A percentile compares a stretch with the other conserved stretches of the same genome.
phyloP scores from a whole-genome alignment of 2,797 vertebrate species.

The Percopsis omiscomaycus region DNA sequence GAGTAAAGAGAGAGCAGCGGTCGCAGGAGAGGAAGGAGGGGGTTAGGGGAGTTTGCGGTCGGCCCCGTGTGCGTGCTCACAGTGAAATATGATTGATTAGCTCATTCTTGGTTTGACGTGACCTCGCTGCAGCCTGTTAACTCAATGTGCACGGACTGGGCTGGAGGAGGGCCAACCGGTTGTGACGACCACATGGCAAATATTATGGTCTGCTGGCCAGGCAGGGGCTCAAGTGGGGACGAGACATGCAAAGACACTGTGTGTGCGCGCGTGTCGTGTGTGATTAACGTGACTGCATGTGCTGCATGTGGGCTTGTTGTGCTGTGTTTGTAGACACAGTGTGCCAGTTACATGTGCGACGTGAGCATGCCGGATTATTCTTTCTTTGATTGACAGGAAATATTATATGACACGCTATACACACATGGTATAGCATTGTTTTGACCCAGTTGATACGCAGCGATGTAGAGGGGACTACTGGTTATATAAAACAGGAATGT shows the following conservation, averaged over 20 bases:
- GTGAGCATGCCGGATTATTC: conserved; percentile 30
- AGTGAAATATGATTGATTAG: conserved; percentile 79
- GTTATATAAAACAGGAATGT: conserved; percentile 2
- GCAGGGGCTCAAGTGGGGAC: conserved; percentile 40
- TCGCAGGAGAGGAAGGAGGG: conserved; percentile 44
- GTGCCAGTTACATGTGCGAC: conserved; percentile 20
- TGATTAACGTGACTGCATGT: conserved; percentile 17
- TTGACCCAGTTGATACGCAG: conserved; percentile 43
- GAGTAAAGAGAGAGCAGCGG: conserved; percentile 51
- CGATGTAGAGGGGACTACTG: conserved; percentile 25
- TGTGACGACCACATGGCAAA: conserved; percentile 71
- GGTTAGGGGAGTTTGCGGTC: conserved; percentile 46
- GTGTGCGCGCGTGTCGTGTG: not conserved
- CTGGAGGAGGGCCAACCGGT: conserved; percentile 61
- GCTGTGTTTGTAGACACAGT: not conserved
- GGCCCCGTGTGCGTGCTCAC: conserved; percentile 65
- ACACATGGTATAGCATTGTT: conserved; percentile 54
- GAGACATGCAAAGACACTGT: conserved; percentile 50
- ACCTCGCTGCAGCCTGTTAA: conserved; percentile 71
- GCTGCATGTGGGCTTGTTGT: not conserved
- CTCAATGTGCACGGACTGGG: conserved; percentile 59
- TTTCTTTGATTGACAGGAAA: conserved; percentile 44
- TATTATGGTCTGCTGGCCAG: conserved; percentile 62
- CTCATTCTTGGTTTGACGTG: conserved; percentile 66
- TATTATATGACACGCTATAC: conserved; percentile 60